phyloP scores from a whole-genome alignment of 2,888 invertebrate species.

The Itoplectis maculator region DNA sequence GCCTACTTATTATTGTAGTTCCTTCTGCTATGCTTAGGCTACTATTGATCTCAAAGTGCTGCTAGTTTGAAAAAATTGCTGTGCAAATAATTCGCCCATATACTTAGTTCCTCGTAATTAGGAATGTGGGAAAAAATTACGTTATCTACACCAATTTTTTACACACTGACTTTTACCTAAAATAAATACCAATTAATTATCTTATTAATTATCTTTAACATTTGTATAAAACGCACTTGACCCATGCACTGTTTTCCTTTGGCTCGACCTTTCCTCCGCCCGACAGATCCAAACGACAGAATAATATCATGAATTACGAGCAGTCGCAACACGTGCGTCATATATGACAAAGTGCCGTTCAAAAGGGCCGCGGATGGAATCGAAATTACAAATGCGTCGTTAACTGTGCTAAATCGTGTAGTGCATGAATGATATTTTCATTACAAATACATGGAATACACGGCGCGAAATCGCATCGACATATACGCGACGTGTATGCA shows the following conservation, averaged over 20 bases:
- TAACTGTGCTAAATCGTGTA: not conserved
- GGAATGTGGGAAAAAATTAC: not conserved
- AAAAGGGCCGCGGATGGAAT: not conserved
- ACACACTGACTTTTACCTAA: too few species aligned
- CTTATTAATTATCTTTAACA: not conserved
- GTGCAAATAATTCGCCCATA: not conserved
- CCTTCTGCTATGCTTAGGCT: not conserved
- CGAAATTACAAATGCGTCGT: not conserved
- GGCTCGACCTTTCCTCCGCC: not conserved
- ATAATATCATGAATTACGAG: constrained; percentile 19
- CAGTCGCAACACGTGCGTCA: constrained; percentile 1
- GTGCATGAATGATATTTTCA: not conserved
- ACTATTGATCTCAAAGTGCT: not conserved
- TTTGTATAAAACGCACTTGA: not conserved
- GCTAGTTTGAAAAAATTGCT: not conserved
- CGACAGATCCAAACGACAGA: constrained; percentile 5
- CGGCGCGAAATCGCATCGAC: not conserved
- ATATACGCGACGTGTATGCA: not conserved
- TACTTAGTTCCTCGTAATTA: too few species aligned
- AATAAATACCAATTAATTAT: too few species aligned
- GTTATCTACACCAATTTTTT: constrained; percentile 6
- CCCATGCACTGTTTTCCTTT: not conserved
- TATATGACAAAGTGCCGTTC: constrained; percentile 3
- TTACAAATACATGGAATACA: not conserved
- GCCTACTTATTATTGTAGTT: not conserved